A percentile compares a stretch with the other conserved stretches of the same genome.
Conservation (phyloP, 2,797 vertebrate species). For the Microhierax caerulescens region DNA sequence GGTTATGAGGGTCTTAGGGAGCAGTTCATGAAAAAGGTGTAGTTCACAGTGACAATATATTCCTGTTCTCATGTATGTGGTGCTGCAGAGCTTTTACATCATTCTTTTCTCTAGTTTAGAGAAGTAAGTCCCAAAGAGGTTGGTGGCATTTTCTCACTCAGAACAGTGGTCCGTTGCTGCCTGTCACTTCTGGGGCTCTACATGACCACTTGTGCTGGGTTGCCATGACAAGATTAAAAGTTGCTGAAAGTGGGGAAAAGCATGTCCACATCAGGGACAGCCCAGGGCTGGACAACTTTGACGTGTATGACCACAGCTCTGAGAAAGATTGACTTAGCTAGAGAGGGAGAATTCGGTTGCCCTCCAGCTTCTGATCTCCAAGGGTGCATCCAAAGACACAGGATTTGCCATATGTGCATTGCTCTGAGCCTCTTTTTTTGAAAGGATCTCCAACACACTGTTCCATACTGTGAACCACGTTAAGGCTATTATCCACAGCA, state of each 20-base stretch:
- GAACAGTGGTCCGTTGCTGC: neutral
- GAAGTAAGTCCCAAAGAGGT: neutral
- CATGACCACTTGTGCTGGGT: neutral
- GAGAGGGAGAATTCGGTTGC: neutral
- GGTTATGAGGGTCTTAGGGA: neutral
- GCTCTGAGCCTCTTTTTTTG: neutral
- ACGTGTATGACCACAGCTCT: neutral
- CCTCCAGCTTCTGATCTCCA: neutral
- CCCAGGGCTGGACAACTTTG: neutral
- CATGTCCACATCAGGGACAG: neutral
- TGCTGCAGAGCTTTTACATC: neutral
- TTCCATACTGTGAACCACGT: neutral
- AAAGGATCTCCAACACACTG: neutral
- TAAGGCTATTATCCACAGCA: neutral
- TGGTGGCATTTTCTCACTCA: neutral
- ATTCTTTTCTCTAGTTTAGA: neutral
- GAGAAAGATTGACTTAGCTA: neutral
- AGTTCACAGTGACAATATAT: neutral
- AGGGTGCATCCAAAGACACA: neutral
- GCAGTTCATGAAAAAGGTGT: neutral
- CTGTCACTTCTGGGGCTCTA: neutral
- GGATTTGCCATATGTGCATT: neutral
- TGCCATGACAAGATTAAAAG: neutral
- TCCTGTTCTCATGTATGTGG: neutral
- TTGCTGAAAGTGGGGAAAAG: neutral